Percentiles rank a stretch among this genome's conserved stretches.
These are phyloP conservation scores for Aphrophora alni DNA, from an alignment of 2,888 invertebrate genomes.

Conservation along the genomic window DNA sequence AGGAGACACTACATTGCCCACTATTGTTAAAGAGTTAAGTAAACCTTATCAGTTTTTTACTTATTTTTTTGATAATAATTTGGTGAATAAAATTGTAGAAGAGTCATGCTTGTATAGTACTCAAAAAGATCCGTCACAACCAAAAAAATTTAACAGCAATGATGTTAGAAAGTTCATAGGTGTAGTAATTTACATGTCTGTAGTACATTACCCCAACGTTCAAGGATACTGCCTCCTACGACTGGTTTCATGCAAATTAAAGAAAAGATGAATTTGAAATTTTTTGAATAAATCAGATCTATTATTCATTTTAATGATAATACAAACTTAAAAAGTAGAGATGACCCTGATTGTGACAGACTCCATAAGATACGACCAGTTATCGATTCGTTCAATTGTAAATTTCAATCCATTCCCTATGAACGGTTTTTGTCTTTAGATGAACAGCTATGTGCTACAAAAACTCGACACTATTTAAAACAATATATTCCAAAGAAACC, in stretches of 20 bases:
- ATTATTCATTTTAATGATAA: constrained; percentile 36
- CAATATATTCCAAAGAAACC: constrained; percentile 37
- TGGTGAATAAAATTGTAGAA: constrained; percentile 41
- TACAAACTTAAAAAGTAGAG: neutral
- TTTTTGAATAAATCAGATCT: constrained; percentile 2
- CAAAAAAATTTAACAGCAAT: neutral
- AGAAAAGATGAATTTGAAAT: constrained; percentile 21
- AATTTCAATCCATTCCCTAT: constrained; percentile 19
- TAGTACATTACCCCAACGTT: neutral
- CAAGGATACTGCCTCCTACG: constrained; percentile 3
- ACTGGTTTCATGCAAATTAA: constrained; percentile 14
- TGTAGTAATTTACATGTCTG: constrained; percentile 19
- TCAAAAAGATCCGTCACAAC: constrained; percentile 24
- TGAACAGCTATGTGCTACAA: constrained; percentile 44
- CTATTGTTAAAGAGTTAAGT: neutral
- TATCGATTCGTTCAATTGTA: constrained; percentile 2
- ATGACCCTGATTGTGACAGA: constrained; percentile 19
- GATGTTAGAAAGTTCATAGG: constrained; percentile 14
- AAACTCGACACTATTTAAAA: constrained; percentile 46
- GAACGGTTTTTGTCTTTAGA: constrained; percentile 30
- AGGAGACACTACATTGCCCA: neutral
- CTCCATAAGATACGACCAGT: constrained; percentile 27
- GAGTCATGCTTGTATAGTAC: constrained; percentile 33
- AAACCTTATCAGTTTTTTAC: constrained; percentile 2
- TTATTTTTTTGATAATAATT: constrained; percentile 40